Evolutionary conservation across 2,888 invertebrate genomes (phyloP).

Genomic region (Metacarcinus magister): DNA sequence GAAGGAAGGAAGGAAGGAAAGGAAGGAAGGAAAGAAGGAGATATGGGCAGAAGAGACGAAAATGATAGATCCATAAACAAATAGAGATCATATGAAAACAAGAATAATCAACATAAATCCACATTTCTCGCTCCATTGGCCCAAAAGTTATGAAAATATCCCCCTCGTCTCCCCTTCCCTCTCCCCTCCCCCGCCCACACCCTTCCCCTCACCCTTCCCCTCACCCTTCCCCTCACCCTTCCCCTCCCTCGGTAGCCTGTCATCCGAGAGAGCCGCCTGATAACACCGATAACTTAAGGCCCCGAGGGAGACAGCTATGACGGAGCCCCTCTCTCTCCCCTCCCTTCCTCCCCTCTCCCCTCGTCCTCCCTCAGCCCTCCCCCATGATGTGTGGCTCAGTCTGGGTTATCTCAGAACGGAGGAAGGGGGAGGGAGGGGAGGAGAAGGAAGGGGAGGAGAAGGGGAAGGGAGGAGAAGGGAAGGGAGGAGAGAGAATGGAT

Average conservation of each 20-base stretch:
- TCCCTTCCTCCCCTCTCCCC: not conserved
- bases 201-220: not conserved
- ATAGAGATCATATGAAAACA: conserved; percentile 17
- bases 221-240: not conserved
- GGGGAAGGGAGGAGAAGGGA: not conserved
- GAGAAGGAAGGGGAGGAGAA: not conserved
- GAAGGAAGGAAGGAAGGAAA: not conserved
- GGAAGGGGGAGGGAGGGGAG: not conserved
- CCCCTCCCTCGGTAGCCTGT: conserved; percentile 30
- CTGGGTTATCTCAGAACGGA: conserved; percentile 1
- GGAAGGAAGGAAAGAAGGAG: not conserved
- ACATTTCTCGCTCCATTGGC: conserved; percentile 29
- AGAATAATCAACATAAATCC: conserved; percentile 48
- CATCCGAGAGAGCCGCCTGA: conserved; percentile 35
- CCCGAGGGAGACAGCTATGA: conserved; percentile 28
- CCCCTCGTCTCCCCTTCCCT: not conserved
- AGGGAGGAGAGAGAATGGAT: not conserved
- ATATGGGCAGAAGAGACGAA: not conserved
- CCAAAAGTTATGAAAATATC: conserved; percentile 38
- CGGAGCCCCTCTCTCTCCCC: not conserved
- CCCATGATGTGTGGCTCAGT: conserved; percentile 10
- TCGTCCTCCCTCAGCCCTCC: not conserved
- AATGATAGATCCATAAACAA: not conserved
- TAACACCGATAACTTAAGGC: conserved; percentile 34
- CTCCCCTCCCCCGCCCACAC: conserved; percentile 1